Base-by-base conservation (phyloP, 2,113 vertebrate species). In the Pardalotus punctatus region DNA sequence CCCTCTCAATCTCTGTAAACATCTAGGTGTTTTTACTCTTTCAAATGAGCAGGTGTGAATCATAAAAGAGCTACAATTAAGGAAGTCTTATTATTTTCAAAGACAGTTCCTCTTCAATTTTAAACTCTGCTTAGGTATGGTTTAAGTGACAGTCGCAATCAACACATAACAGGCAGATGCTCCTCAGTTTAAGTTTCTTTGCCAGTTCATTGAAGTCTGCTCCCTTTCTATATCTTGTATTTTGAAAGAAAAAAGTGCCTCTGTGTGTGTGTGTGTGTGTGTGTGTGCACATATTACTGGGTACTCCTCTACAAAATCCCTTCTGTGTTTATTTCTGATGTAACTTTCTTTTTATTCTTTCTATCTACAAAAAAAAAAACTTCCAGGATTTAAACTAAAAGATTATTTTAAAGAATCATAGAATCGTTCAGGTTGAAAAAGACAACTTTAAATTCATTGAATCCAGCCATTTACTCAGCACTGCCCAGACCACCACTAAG, bases 11-110 rank as follows among this genome's bases (percentile, higher is more conserved):
- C 81, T 79, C 70, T 35, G 31, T 72, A 87, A 96, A 79, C 56
- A 92, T 57, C 89, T 78, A 56, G 14, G 35, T 89, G 42, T 6
- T 96, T 87, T 91, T 62, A 76, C 58, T 66, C 74, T 79, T 51
- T 61, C 38, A 91, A n/a, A 82, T 62, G 47, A 77, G 71, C 50
- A 90, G 38, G 25, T 88, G 67, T 85, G 91, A 96, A 76, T 96
- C 81, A 64, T 56, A n/a, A 82, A 81, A 82, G 67, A 92, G 33
- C 17, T 73, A 24, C 64, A 33, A 19, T 66, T 93, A 90, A 57
- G 58, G 36, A 77, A 87, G 70, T 42, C 74, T 42, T 48, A 0
- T 43, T 54, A 6, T 60, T 87, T 86, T 78, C 70, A 38, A 71
- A 81, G 29, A 65, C 60, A 72, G 83, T 17, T 67, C 42, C 69